Base-by-base conservation (phyloP, 2,113 vertebrate species). In the Macquaria australasica region DNA sequence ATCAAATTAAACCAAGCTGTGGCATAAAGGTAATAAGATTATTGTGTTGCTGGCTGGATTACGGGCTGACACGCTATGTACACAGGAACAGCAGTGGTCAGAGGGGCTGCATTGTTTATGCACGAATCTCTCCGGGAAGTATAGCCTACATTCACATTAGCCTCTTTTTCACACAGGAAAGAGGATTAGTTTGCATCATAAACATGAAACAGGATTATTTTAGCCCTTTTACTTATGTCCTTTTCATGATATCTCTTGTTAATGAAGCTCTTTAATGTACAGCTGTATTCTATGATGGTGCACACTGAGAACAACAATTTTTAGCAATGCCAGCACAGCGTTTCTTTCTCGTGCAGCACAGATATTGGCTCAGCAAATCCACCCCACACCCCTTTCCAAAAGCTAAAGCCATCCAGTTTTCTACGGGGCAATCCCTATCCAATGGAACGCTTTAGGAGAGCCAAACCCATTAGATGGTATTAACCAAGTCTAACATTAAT, bases 1-100 rank as follows among this genome's bases (percentile, higher is more conserved):
- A 91, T 94, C 91, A 87, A 88, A 91, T 91, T 71, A 90, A 91
- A 91, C 48, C 55, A 70, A 86, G 85, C 87, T 76, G 39, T 64
- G 59, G 82, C 84, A 86, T 88, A 84, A 74, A 87, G 84, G 84
- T 93, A 94, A 94, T 93, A 53, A 69, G 89, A 93, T 95, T 92
- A 94, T 66, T 82, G 79, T 83, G 90, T 87, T 62, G 86, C 82
- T 82, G 84, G 86, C 85, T 73, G 93, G 90, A 94, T 94, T 94
- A 92, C 1, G 21, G 76, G 68, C 82, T 43, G 81, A 87, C 84
- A 87, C 11, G 74, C 53, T 51, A 66, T 31, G 76, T 73, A 85
- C 84, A 89, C 50, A 50, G 68, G 69, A 79, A 73, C 71, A 76
- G 79, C 80, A 59, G 63, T 83, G 91, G 90, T 92, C 94, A 92